Conservation (phyloP, 2,797 vertebrate genomes). For the Helicolenus hilgendorfi region DNA sequence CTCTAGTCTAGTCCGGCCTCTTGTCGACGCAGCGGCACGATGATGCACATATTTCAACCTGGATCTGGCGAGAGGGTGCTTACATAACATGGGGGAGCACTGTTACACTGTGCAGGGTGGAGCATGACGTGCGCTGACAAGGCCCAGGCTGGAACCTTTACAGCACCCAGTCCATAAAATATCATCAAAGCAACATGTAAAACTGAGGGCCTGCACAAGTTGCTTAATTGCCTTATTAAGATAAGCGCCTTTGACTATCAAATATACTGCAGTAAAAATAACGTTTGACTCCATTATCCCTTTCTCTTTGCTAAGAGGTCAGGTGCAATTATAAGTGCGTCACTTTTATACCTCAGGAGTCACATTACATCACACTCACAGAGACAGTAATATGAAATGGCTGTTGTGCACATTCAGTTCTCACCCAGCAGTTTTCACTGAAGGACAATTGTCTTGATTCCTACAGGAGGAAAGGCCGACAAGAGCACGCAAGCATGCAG, state of each 20-base stretch:
- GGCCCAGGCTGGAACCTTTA: background rate
- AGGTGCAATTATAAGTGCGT: background rate
- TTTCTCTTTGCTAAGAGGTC: background rate
- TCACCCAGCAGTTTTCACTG: slow-evolving; percentile 41
- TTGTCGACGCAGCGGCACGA: slow-evolving; percentile 8
- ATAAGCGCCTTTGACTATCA: slow-evolving; percentile 35
- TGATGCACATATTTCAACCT: slow-evolving; percentile 41
- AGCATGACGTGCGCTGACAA: slow-evolving; percentile 39
- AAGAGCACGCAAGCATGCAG: background rate
- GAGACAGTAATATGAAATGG: slow-evolving; percentile 29
- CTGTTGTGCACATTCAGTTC: slow-evolving; percentile 19
- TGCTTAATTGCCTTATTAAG: background rate
- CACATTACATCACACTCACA: slow-evolving; percentile 31
- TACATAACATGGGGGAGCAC: slow-evolving; percentile 68
- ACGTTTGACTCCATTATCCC: background rate
- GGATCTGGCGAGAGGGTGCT: slow-evolving; percentile 49
- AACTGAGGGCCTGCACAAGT: background rate
- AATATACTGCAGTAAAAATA: background rate
- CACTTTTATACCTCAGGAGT: slow-evolving; percentile 27
- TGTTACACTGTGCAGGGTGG: background rate
- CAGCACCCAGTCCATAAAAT: slow-evolving; percentile 44
- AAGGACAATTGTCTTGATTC: slow-evolving; percentile 17
- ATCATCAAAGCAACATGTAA: slow-evolving; percentile 6
- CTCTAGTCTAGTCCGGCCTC: slow-evolving; percentile 26
- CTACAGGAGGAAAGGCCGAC: background rate